phyloP scores from a whole-genome alignment of 2,888 invertebrate species.

The Amitus sp. region DNA sequence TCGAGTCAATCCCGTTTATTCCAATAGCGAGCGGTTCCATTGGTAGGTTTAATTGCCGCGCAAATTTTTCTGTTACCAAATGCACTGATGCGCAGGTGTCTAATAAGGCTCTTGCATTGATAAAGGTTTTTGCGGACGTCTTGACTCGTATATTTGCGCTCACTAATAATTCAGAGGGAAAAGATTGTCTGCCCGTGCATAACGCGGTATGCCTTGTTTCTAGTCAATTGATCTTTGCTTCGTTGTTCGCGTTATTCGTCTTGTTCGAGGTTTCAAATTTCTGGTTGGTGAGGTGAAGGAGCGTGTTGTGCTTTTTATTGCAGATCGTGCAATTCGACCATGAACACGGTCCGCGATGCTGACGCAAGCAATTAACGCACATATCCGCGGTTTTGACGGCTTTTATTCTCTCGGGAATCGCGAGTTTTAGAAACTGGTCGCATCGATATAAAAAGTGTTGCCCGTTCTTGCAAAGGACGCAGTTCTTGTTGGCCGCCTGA shows the following conservation, averaged over 20 bases:
- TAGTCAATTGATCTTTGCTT: background rate
- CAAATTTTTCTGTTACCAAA: constrained; percentile 34
- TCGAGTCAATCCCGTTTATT: background rate
- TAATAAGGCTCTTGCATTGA: constrained; percentile 20
- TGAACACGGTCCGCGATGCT: background rate
- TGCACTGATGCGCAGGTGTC: constrained; percentile 34
- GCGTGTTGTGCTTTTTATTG: background rate
- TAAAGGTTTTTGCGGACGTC: background rate
- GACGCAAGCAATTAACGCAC: background rate
- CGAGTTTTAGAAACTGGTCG: constrained; percentile 14
- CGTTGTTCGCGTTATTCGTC: background rate
- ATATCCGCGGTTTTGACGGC: constrained; percentile 6
- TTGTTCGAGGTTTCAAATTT: background rate
- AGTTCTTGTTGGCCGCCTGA: background rate
- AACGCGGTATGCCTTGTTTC: background rate
- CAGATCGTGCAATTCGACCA: background rate
- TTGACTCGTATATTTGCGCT: constrained; percentile 20
- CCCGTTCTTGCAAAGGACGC: constrained; percentile 12
- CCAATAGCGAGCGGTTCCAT: constrained; percentile 17
- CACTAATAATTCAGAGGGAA: constrained; percentile 24
- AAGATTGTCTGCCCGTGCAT: no score
- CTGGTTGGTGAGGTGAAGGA: background rate
- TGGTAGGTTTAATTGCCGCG: constrained; percentile 17
- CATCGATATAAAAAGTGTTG: constrained; percentile 19
- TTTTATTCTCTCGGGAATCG: constrained; percentile 1